A percentile compares a stretch with the other conserved stretches of the same genome.
Conservation (phyloP, 2,888 invertebrate species). For the Lagria hirta region DNA sequence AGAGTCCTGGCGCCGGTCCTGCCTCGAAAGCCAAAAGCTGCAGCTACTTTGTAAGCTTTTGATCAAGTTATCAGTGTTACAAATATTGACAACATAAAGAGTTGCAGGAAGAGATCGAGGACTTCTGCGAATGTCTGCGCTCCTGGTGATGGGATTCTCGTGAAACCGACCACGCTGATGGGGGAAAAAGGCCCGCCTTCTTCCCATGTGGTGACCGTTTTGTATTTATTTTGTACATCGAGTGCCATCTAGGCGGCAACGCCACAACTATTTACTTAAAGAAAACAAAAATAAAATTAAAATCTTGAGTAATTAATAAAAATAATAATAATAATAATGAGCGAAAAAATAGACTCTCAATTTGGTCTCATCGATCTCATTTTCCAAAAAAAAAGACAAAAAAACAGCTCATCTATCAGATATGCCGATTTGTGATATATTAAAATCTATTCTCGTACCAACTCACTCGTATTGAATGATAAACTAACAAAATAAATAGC, state of each 20-base stretch:
- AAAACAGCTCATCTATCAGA: no score
- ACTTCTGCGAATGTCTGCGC: slow-evolving; percentile 30
- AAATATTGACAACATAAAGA: not conserved
- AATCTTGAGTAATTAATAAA: no score
- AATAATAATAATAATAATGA: no score
- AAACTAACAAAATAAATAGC: slow-evolving; percentile 46
- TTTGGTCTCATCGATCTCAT: no score
- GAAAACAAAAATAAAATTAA: no score
- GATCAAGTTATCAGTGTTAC: no score
- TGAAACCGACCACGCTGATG: slow-evolving; percentile 46
- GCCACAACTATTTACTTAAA: no score
- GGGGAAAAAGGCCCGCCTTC: slow-evolving; percentile 25
- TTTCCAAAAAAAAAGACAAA: no score
- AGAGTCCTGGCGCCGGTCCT: no score
- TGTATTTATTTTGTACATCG: slow-evolving; percentile 1
- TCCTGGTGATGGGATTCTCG: slow-evolving; percentile 41
- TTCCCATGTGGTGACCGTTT: slow-evolving; percentile 8
- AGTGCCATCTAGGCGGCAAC: slow-evolving; percentile 15
- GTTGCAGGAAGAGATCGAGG: not conserved
- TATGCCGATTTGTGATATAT: slow-evolving; percentile 10
- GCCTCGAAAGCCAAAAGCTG: not conserved
- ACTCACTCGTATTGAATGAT: slow-evolving; percentile 40
- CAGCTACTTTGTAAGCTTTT: no score
- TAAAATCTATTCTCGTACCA: slow-evolving; percentile 24
- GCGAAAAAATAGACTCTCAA: no score